Base-by-base conservation (phyloP, 2,888 invertebrate species). In the Eupithecia exiguata region DNA sequence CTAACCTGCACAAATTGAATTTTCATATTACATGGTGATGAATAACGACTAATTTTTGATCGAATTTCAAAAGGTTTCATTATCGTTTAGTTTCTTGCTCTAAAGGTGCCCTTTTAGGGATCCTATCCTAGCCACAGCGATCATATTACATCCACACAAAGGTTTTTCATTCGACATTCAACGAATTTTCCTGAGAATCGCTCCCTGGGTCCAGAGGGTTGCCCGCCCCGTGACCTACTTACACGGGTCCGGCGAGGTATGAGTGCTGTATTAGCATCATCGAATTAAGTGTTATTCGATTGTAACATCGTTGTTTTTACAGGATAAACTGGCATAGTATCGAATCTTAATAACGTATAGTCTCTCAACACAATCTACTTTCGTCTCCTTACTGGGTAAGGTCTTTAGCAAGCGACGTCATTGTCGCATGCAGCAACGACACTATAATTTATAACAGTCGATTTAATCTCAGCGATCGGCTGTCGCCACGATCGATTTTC, bases 191-290 rank as follows among this genome's bases (percentile, higher is more conserved):
- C 74, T 40, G 40, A 38, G 46, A 63, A 70, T 46, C 25, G 70
- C 65, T 61, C 25, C 63, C 70, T n/a, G 74, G 74, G 77, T 71
- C 76, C 78, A 78, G 78, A 71, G 71, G 77, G 78, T 73, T 72
- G 70, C 72, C 49, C 78, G 77, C 84, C 90, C 88, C 81, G 86
- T 92, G 92, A 92, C 92, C 92, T 87, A 92, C 86, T 90, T 91
- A 84, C 80, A 78, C 80, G 81, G 83, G 81, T 80, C 81, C 81
- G 81, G 82, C 84, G 81, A 82, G 78, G 49, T 71, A 49, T 49
- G 49, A 30, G 46, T 83, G 83, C 84, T 76, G 85, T 84, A 86
- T 86, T 85, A 84, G 79, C 83, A 81, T 86, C 82, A 83, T 78
- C 78, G 75, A 74, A 79, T 79, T 79, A 74, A 78, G 69, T 80